Conservation (phyloP, 2,113 vertebrate species). For the Diphyllodes magnificus region DNA sequence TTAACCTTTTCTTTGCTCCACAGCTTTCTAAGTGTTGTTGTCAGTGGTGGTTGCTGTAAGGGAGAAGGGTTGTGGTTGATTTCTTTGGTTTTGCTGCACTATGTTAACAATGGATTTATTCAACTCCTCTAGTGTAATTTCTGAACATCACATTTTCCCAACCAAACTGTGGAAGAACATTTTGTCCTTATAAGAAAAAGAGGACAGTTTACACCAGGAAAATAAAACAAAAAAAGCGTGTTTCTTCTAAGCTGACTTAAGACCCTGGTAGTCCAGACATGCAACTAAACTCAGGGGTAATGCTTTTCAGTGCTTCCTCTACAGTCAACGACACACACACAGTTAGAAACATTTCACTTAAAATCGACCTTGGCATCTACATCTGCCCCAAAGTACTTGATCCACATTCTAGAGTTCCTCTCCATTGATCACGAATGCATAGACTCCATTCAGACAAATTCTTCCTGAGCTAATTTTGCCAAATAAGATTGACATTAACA, state of each 20-base stretch:
- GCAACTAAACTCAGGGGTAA: neutral
- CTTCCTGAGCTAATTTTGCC: neutral
- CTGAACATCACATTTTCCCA: neutral
- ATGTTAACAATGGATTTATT: neutral
- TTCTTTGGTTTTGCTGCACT: neutral
- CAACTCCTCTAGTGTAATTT: neutral
- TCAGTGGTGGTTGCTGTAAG: neutral
- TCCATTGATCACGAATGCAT: neutral
- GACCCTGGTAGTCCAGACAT: neutral
- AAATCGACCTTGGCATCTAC: neutral
- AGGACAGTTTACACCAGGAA: neutral
- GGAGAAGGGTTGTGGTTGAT: neutral
- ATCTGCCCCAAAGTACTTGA: neutral
- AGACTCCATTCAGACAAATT: neutral
- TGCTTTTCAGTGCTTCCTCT: neutral
- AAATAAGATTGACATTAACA: neutral
- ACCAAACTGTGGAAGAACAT: neutral
- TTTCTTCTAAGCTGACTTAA: neutral
- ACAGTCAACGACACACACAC: neutral
- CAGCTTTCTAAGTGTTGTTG: neutral
- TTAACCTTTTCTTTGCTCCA: neutral
- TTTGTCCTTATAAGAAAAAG: neutral
- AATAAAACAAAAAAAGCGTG: neutral
- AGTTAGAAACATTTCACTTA: neutral
- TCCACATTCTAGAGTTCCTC: neutral